Base-by-base conservation (phyloP, 2,113 vertebrate genomes). In the Cryptoleucopteryx plumbea region DNA sequence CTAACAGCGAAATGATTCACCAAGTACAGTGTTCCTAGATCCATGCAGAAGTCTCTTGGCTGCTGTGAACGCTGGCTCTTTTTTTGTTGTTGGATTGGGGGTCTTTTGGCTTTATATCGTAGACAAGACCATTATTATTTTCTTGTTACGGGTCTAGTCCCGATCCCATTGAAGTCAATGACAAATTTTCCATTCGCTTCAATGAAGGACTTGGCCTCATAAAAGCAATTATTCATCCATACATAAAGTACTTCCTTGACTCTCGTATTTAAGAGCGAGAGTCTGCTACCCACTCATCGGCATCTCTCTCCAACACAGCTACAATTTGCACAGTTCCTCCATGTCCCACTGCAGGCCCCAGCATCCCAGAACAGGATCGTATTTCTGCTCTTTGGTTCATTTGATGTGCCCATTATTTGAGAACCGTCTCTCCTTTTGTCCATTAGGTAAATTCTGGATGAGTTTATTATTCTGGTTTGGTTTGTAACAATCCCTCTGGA, bases 381-480 rank as follows among this genome's bases (percentile, higher is more conserved):
- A 29, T 95, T 91, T 94, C 91, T 79, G 91, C 81, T 70, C 71
- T 95, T 86, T 88, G 53, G 73, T 82, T 91, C 93, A 73, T 73
- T 77, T 90, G 89, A 88, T 87, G 93, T 65, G 75, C 89, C 81
- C 91, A 77, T 94, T 97, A 90, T 81, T 95, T 70, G 81, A 90
- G 82, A 94, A 77, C 82, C 8, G 2, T 77, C 92, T 89, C 90
- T 94, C 77, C 74, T 94, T 90, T 86, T 52, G 82, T 90, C 93
- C 95, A 93, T 91, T 95, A 97, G 93, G 84, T 91, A 97, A 90
- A 91, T 95, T 96, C 91, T 70, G 71, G 93, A 93, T 59, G 91
- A 93, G 83, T 31, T 94, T 89, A 95, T 93, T 91, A 93, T 94
- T 89, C 91, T 89, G 81, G 70, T 68, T 95, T 83, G 63, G 89